These are phyloP conservation scores for Desoria tigrina DNA, from an alignment of 2,888 invertebrate species.

Conservation along the genomic window DNA sequence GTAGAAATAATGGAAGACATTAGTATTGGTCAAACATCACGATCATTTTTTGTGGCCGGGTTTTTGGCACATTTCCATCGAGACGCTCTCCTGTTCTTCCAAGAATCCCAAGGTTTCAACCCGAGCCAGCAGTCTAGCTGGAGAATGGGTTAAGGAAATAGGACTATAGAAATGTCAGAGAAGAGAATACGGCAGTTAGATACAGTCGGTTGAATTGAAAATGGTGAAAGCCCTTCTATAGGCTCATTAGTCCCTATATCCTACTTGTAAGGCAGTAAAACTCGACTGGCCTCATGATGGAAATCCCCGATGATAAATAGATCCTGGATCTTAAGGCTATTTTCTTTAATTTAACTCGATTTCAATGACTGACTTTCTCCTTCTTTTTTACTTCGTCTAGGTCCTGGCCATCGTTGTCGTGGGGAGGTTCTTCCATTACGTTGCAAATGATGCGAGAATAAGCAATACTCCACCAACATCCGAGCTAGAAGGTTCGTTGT, in stretches of 20 bases:
- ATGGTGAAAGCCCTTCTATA: neutral
- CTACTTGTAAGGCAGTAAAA: too few species aligned
- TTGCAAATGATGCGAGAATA: constrained; percentile 46
- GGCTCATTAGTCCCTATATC: too few species aligned
- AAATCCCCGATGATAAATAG: too few species aligned
- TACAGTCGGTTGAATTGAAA: constrained; percentile 9
- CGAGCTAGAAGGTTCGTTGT: constrained; percentile 41
- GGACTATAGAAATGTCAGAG: too few species aligned
- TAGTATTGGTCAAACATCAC: constrained; percentile 15
- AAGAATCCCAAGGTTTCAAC: too few species aligned
- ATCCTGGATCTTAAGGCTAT: too few species aligned
- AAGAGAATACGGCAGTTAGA: constrained; percentile 2
- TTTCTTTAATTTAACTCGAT: neutral
- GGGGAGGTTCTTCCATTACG: constrained; percentile 48
- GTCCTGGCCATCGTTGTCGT: constrained; percentile 41
- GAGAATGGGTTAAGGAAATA: too few species aligned
- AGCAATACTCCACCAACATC: constrained; percentile 45
- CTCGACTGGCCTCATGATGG: too few species aligned
- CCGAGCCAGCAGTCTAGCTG: too few species aligned
- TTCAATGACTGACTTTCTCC: constrained; percentile 10
- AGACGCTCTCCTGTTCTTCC: neutral
- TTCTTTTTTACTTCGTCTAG: constrained; percentile 22
- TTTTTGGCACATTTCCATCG: constrained; percentile 45
- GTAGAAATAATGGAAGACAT: constrained; percentile 16
- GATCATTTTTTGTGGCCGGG: neutral